Evolutionary conservation across 2,113 vertebrate species (phyloP).

Genomic region (Eudyptes chrysolophus): DNA sequence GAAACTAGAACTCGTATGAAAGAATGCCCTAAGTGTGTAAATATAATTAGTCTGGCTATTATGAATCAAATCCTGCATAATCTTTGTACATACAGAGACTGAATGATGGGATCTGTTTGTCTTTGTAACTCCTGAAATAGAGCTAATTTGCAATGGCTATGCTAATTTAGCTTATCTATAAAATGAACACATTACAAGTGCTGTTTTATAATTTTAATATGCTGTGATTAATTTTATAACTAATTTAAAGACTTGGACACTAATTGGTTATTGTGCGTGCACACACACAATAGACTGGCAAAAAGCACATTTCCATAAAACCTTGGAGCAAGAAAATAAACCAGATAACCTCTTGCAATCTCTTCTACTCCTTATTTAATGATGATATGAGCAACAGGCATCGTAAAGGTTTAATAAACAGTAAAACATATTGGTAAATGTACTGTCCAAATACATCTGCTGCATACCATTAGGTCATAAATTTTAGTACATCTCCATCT

Average conservation of each 20-base stretch:
- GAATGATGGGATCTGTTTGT: slow-evolving; percentile 41
- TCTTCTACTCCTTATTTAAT: neutral
- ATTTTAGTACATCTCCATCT: neutral
- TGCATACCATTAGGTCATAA: neutral
- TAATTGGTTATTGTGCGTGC: slow-evolving; percentile 48
- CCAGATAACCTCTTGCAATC: neutral
- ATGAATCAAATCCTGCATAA: slow-evolving; percentile 59
- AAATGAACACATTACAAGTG: slow-evolving; percentile 49
- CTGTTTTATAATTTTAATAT: slow-evolving; percentile 61
- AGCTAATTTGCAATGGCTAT: slow-evolving; percentile 37
- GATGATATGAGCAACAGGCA: neutral
- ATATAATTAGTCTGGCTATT: slow-evolving; percentile 66
- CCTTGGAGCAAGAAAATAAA: neutral
- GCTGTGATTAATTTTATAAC: slow-evolving; percentile 60
- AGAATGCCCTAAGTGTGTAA: slow-evolving; percentile 32
- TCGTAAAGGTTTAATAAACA: neutral
- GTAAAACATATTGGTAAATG: neutral
- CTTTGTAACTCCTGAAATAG: slow-evolving; percentile 29
- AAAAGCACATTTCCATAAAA: neutral
- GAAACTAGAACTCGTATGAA: neutral
- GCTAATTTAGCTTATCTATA: slow-evolving; percentile 67
- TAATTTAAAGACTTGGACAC: slow-evolving; percentile 50
- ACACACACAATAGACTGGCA: neutral
- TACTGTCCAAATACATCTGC: neutral
- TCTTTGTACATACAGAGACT: neutral